Evolutionary conservation across 2,888 invertebrate species (phyloP).

Genomic region (Argyresthia albistria): DNA sequence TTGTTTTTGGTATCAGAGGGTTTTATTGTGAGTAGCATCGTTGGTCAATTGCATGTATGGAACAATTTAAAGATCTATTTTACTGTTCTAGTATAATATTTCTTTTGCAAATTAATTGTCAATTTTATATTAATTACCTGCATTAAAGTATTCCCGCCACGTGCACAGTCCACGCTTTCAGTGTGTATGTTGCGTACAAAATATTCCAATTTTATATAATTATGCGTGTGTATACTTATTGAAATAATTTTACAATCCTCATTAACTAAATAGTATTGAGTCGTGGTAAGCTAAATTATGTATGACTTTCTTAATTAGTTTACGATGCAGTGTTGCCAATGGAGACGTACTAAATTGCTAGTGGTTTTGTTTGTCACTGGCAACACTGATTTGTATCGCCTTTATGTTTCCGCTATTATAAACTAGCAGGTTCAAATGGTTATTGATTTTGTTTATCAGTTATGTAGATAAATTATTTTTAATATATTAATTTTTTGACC

Average conservation of each 20-base stretch:
- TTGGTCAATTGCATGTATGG: no score
- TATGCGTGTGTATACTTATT: constrained; percentile 22
- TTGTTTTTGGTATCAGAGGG: not conserved
- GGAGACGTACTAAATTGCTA: not conserved
- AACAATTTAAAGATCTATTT: no score
- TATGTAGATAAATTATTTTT: constrained; percentile 64
- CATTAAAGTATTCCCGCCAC: constrained; percentile 10
- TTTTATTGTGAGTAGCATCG: not conserved
- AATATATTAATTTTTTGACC: constrained; percentile 60
- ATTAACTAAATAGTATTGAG: constrained; percentile 35
- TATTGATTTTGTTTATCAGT: constrained; percentile 50
- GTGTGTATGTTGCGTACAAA: constrained; percentile 30
- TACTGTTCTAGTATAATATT: no score
- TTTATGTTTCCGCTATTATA: constrained; percentile 28
- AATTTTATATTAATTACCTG: not conserved
- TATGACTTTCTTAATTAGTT: constrained; percentile 19
- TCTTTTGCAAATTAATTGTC: no score
- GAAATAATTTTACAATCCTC: constrained; percentile 26
- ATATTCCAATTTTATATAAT: constrained; percentile 37
- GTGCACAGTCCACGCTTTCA: constrained; percentile 17
- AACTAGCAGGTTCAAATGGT: constrained; percentile 44
- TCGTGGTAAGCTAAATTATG: constrained; percentile 32
- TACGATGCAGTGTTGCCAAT: constrained; percentile 24
- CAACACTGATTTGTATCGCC: constrained; percentile 22
- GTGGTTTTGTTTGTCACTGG: constrained; percentile 19